Evolutionary conservation across 2,888 invertebrate genomes (phyloP), one percentile per base, ranked within the genome.

Genomic region (Tetragonisca angustula): DNA sequence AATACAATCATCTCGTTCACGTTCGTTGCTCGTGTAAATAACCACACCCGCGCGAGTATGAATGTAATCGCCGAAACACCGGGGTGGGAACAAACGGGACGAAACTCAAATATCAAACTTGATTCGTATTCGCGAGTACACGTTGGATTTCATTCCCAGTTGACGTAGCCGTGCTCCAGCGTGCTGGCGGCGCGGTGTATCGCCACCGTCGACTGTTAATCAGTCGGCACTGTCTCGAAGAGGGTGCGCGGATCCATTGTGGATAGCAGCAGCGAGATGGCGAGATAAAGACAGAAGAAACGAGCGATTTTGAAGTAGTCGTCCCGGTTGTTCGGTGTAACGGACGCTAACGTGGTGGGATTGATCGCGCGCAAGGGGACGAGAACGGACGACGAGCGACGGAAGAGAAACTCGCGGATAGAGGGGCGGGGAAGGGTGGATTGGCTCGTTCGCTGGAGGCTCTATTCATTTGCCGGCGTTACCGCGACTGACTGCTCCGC

Each of bases 381-480:
- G 68, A 17, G 75, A 76, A 73, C 72, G 67, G 76, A 75, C 72
- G 78, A 76, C 65, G 77, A 86, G 76, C 43, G 79, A 82, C 65
- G 64, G 69, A 77, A 83, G 71, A 83, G 76, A 68, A 76, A 83
- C 67, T 82, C 82, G 43, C 43, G 43, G 43, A 70, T 52, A 61
- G 83, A 50, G n/a, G 56, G 21, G n/a, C 0, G 52, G 19, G 61
- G 17, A 24, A 15, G 21, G 74, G 43, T 36, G 85, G 71, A 62
- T 71, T 82, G 54, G 76, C 69, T 79, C 69, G 82, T 79, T 78
- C 67, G 82, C 64, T 54, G 73, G 81, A 83, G 79, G 80, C 84
- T 89, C 89, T 85, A 92, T 92, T 92, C 90, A 92, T 90, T 92
- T 87, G 87, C 89, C 87, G 81, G 87, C 87, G 90, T 89, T 88